phyloP scores from a whole-genome alignment of 2,113 vertebrate genomes.

The Arenaria interpres region DNA sequence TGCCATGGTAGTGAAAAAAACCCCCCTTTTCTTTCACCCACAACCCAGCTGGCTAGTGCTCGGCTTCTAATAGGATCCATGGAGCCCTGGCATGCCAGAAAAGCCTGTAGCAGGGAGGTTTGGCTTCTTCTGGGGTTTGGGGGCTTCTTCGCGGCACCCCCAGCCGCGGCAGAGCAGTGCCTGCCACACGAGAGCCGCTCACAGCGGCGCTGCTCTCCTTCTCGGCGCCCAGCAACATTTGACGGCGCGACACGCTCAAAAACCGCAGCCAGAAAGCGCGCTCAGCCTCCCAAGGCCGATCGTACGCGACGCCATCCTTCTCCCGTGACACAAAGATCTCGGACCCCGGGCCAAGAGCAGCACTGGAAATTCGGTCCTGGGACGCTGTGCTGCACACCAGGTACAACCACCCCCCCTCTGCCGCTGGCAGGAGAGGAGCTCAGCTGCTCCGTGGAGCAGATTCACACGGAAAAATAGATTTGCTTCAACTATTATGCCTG shows the following conservation, averaged over 20 bases:
- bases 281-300: rapidly evolving
- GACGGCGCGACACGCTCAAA: background rate
- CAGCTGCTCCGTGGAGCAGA: background rate
- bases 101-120: background rate
- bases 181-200: rapidly evolving
- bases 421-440: background rate
- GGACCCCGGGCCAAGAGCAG: background rate
- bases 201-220: background rate
- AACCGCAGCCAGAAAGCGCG: background rate
- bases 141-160: background rate
- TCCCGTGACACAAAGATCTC: background rate
- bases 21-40: background rate
- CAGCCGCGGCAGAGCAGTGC: rapidly evolving
- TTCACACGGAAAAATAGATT: background rate
- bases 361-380: rapidly evolving
- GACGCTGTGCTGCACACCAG: rapidly evolving
- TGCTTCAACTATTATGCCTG: background rate
- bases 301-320: rapidly evolving
- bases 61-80: background rate
- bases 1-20: background rate
- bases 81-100: background rate
- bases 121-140: background rate
- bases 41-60: rapidly evolving
- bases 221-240: background rate
- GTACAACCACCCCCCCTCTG: background rate